Conservation (phyloP, 64 coral and sea anemone species). For the Hydrozoanthus tunicans region DNA sequence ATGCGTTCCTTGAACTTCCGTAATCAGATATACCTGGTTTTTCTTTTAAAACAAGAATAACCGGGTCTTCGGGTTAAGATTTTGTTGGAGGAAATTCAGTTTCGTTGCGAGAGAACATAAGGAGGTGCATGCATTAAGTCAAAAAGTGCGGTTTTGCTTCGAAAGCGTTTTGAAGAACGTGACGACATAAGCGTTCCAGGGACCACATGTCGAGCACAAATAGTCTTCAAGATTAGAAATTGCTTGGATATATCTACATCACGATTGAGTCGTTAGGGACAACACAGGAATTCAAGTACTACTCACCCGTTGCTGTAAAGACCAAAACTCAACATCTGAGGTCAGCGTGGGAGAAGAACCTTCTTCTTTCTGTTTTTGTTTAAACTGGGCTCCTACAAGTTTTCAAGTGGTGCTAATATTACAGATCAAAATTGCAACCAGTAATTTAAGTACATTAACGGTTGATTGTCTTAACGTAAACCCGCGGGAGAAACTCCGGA, state of each 20-base stretch:
- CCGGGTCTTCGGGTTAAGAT: too few relatives aligned
- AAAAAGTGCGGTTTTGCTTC: background rate
- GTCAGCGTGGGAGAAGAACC: background rate
- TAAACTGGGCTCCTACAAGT: background rate
- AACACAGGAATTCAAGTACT: slow-evolving; percentile 14
- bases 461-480: slow-evolving; percentile 27
- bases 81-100: too few relatives aligned
- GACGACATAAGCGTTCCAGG: background rate
- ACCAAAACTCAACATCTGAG: background rate
- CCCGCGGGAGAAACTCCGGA: slow-evolving; percentile 15
- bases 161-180: background rate
- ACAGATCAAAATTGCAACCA: slow-evolving; percentile 8
- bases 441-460: slow-evolving; percentile 52
- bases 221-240: background rate
- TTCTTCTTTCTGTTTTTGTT: background rate
- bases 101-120: too few relatives aligned
- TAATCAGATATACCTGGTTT: too few relatives aligned
- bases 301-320: background rate
- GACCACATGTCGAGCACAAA: slow-evolving; percentile 6
- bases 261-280: background rate
- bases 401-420: slow-evolving; percentile 8
- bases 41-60: too few relatives aligned
- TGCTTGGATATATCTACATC: background rate
- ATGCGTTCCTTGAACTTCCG: too few relatives aligned
- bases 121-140: too few relatives aligned